Percentiles rank a stretch among this genome's conserved stretches.
Evolutionary conservation across 2,888 invertebrate genomes (phyloP).

Genomic region (Pandemis corylana): DNA sequence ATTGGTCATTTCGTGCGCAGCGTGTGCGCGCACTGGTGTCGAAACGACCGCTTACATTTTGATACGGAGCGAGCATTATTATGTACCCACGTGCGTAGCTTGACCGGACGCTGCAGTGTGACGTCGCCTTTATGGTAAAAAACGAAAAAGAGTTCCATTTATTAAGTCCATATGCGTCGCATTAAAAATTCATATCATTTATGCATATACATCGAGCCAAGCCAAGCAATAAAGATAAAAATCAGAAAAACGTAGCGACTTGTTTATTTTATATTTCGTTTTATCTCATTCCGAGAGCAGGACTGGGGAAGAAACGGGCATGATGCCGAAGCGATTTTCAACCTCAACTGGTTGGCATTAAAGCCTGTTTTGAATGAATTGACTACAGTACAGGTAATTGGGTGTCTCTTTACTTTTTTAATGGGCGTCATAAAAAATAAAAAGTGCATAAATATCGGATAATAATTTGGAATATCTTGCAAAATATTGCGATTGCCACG

Average conservation of each 20-base stretch:
- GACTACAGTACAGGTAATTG: not conserved
- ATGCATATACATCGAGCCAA: not conserved
- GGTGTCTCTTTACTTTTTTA: not conserved
- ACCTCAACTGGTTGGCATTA: not conserved
- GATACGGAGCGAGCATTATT: too few relatives aligned
- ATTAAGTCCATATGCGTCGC: slow-evolving; percentile 8
- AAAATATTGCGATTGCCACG: not conserved
- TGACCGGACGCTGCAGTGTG: too few relatives aligned
- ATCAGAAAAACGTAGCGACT: not conserved
- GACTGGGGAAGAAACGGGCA: not conserved
- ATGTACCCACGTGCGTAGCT: not conserved
- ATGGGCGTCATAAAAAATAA: not conserved
- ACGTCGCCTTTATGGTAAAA: too few relatives aligned
- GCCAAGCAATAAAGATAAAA: slow-evolving; percentile 5
- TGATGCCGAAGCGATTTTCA: not conserved
- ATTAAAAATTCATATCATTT: slow-evolving; percentile 26
- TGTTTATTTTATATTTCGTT: not conserved
- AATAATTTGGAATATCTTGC: not conserved
- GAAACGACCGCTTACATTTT: too few relatives aligned
- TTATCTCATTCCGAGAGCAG: not conserved
- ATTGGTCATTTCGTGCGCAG: too few relatives aligned
- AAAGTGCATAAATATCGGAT: not conserved
- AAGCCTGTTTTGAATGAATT: not conserved
- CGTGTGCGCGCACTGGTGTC: too few relatives aligned
- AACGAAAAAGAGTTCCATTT: not conserved